A percentile compares a stretch with the other conserved stretches of the same genome.
These are phyloP conservation scores for Megalops cyprinoides DNA, from an alignment of 2,797 vertebrate genomes.

Conservation along the genomic window DNA sequence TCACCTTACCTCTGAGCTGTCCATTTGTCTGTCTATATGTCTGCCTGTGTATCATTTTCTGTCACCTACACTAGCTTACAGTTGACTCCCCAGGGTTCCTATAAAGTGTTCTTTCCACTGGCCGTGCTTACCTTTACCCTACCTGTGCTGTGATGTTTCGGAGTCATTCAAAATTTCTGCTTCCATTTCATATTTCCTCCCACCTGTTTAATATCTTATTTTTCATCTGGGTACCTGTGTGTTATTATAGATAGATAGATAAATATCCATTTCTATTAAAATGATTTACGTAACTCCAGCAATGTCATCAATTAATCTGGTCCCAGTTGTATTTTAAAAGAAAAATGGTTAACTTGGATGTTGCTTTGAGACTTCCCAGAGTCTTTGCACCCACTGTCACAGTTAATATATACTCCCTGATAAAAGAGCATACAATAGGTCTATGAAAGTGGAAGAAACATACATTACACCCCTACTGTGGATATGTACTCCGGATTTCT, in stretches of 20 bases:
- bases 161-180: no score
- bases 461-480: no score
- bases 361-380: no score
- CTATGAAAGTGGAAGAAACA: no score
- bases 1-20: neutral
- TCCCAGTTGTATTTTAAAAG: no score
- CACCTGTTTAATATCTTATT: neutral
- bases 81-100: neutral
- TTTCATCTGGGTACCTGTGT: neutral
- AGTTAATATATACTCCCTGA: no score
- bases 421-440: no score
- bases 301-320: neutral
- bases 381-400: no score
- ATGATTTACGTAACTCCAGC: neutral
- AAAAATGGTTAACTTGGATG: no score
- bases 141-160: neutral
- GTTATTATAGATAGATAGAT: neutral
- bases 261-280: neutral
- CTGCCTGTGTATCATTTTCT: conserved; percentile 11
- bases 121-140: neutral
- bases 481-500: no score
- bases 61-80: neutral
- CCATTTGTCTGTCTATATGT: neutral
- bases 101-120: neutral
- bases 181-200: neutral